phyloP scores from a whole-genome alignment of 1,140 invertebrate species.

The Polypedilum vanderplanki region DNA sequence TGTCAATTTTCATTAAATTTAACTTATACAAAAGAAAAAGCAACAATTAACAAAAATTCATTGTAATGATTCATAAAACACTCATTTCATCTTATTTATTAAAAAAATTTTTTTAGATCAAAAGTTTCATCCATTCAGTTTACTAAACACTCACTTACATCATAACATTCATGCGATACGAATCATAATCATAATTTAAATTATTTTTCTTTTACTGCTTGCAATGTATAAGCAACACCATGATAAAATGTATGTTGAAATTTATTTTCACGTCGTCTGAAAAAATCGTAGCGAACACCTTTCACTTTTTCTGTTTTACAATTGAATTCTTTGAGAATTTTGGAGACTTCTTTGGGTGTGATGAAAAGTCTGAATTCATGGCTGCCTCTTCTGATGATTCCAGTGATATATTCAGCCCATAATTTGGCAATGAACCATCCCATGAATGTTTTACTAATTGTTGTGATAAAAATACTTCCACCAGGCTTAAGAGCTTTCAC shows the following conservation, averaged over 20 bases:
- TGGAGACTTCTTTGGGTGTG: background rate
- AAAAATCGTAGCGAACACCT: background rate
- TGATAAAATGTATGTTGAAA: background rate
- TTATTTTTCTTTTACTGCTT: background rate
- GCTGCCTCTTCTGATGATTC: background rate
- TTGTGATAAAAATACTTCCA: background rate
- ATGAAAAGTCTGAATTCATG: background rate
- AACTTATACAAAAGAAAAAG: too few species aligned
- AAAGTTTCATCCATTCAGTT: too few species aligned
- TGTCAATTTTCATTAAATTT: too few species aligned
- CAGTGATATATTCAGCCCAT: background rate
- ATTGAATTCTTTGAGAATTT: background rate
- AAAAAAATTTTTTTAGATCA: too few species aligned
- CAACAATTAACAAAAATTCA: too few species aligned
- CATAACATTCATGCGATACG: too few species aligned
- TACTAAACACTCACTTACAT: too few species aligned
- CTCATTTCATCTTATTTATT: too few species aligned
- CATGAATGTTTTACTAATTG: background rate
- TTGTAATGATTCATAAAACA: too few species aligned
- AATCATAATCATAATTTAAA: too few species aligned
- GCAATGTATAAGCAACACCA: background rate
- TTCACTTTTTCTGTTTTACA: background rate
- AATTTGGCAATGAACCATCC: background rate
- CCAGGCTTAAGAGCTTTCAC: background rate
- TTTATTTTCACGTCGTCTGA: background rate